Base-by-base conservation (phyloP, 2,888 invertebrate genomes). In the Crossocerus cetratus region DNA sequence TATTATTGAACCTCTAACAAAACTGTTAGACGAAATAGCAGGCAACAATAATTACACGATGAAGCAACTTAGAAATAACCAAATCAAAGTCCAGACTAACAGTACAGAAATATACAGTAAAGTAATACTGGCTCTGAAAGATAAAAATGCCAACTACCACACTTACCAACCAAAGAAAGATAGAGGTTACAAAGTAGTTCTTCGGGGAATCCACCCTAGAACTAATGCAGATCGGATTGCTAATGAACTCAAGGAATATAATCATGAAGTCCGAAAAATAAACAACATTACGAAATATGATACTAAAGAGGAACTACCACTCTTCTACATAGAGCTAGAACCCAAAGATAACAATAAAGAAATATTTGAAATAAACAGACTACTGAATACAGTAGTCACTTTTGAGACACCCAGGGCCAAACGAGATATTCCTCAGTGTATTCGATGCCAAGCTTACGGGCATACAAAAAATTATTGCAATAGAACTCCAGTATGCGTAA, bases 161-260 rank as follows among this genome's bases (percentile, higher is more conserved):
- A 55, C 60, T 2, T 66, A 66, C 5, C 60, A 54, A 16, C 2
- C 21, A 5, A 66, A 66, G 4, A 59, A 49, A 42, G 66, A 66
- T 4, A 60, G 42, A 55, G 53, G 55, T 2, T 66, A 66, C 2
- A 54, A 55, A 0, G 23, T 44, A 54, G 44, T 66, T 3, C 5
- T 66, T 2, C 22, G 60, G 18, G 66, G 23, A 1, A 23, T 66
- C n/a, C 23, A 66, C 3, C 55, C 18, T 8, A 66, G 23, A 43
- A 66, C 18, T 1, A 18, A 60, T 3, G 13, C 13, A 0, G 20
- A n/a, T 5, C 32, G 2, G 16, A 65, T 65, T 2, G 21, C 3
- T 0, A 21, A 58, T 4, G 53, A 59, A 65, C 14, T 65, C 18
- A 18, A 58, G 42, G 11, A 32, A 2, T 2, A 2, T 4, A 45